Evolutionary conservation across 2,888 invertebrate species (phyloP).

Genomic region (Suillia variegata): DNA sequence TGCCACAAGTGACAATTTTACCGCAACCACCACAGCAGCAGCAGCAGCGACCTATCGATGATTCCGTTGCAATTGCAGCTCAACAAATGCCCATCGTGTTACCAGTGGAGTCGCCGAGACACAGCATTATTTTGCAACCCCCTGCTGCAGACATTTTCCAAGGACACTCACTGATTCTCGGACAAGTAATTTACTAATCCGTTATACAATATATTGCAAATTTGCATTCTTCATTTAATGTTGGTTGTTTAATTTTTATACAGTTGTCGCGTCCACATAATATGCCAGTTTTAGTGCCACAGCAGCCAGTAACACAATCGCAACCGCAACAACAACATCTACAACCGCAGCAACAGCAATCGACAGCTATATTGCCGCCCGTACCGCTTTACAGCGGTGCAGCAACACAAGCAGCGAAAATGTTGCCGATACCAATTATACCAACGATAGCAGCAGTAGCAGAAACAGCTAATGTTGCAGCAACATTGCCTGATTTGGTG

Average conservation of each 20-base stretch:
- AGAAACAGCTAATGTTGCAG: slow-evolving; percentile 14
- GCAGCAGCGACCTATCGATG: slow-evolving; percentile 19
- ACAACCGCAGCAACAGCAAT: slow-evolving; percentile 14
- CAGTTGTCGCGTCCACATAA: no score
- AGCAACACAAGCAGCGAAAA: slow-evolving; percentile 19
- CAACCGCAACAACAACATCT: no score
- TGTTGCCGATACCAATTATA: slow-evolving; percentile 30
- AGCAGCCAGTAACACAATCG: slow-evolving; percentile 28
- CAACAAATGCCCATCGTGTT: slow-evolving; percentile 30
- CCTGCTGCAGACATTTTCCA: slow-evolving; percentile 55
- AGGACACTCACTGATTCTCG: slow-evolving; percentile 46
- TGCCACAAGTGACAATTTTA: slow-evolving; percentile 40
- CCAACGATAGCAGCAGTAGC: slow-evolving; percentile 16
- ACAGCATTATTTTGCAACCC: slow-evolving; percentile 65
- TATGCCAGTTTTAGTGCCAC: slow-evolving; percentile 41
- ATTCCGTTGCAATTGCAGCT: slow-evolving; percentile 4
- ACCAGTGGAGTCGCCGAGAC: slow-evolving; percentile 47
- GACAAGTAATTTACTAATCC: slow-evolving; percentile 50
- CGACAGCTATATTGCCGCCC: slow-evolving; percentile 2
- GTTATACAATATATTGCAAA: neutral
- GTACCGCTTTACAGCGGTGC: slow-evolving; percentile 8
- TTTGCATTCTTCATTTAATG: neutral
- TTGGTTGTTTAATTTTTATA: no score
- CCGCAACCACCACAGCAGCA: slow-evolving; percentile 25
- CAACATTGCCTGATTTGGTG: slow-evolving; percentile 38